Evolutionary conservation across 2,113 vertebrate genomes (phyloP).

Genomic region (Ammospiza nelsoni): DNA sequence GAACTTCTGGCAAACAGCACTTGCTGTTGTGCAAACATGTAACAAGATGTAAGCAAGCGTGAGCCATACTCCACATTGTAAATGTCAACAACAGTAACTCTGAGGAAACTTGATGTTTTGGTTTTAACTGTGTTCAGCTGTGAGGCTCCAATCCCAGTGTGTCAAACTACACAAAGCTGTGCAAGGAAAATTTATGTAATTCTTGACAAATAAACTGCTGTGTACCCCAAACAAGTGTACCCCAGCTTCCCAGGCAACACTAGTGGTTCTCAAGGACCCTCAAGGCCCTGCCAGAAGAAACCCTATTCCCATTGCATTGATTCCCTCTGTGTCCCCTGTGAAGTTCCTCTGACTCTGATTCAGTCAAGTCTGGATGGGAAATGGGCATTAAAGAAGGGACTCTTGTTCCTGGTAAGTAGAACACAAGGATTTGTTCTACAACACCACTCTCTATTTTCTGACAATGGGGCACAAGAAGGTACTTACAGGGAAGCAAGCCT

Average conservation of each 20-base stretch:
- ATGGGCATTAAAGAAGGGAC: neutral
- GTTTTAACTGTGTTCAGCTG: neutral
- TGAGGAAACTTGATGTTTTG: neutral
- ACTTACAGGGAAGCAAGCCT: neutral
- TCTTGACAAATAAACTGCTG: neutral
- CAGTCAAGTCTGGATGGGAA: neutral
- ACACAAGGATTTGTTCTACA: neutral
- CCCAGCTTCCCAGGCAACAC: neutral
- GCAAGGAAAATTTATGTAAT: neutral
- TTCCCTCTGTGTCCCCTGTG: neutral
- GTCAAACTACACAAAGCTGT: neutral
- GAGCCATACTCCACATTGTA: neutral
- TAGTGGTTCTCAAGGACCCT: neutral
- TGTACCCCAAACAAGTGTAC: neutral
- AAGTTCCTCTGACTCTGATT: neutral
- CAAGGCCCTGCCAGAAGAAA: neutral
- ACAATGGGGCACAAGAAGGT: neutral
- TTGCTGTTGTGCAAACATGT: neutral
- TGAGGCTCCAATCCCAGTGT: neutral
- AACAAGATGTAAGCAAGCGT: neutral
- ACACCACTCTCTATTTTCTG: rapidly evolving
- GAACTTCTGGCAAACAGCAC: neutral
- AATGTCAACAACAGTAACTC: neutral
- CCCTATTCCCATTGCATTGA: neutral
- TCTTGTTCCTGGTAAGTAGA: neutral